Percentiles rank a stretch among this genome's conserved stretches.
These are phyloP conservation scores for Galeopterus variegatus DNA, from an alignment of 2,113 vertebrate genomes.

Conservation along the genomic window DNA sequence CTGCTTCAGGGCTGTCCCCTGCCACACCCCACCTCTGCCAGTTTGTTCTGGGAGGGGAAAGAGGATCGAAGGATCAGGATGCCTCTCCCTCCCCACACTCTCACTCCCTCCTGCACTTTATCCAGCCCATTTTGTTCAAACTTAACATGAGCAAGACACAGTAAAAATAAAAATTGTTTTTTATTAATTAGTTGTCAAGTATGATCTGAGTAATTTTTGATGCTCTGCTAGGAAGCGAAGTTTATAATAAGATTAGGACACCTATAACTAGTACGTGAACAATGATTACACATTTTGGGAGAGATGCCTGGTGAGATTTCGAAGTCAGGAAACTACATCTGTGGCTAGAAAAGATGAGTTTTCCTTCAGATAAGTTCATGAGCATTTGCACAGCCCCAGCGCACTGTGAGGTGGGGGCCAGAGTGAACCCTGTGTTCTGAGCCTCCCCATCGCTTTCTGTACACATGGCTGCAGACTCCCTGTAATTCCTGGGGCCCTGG, in stretches of 20 bases:
- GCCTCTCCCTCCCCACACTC: rapidly evolving
- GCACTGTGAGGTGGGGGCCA: background rate
- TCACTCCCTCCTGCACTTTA: rapidly evolving
- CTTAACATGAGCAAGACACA: rapidly evolving
- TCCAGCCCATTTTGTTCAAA: background rate
- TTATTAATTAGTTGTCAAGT: rapidly evolving
- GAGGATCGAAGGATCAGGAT: rapidly evolving
- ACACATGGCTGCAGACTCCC: background rate
- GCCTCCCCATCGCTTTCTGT: background rate
- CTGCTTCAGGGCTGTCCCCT: background rate
- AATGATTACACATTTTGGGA: background rate
- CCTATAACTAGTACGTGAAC: rapidly evolving
- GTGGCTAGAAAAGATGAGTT: background rate
- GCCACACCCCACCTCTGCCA: rapidly evolving
- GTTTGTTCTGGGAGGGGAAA: background rate
- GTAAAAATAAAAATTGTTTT: background rate
- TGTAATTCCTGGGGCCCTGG: background rate
- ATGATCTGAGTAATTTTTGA: background rate
- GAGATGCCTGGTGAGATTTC: background rate
- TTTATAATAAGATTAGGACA: background rate
- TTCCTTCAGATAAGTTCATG: background rate
- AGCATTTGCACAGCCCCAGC: rapidly evolving
- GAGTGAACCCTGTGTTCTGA: background rate
- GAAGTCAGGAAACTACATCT: background rate
- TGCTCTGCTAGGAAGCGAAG: background rate